These are phyloP conservation scores for Thalassophryne amazonica DNA, from an alignment of 2,797 vertebrate genomes.

Conservation along the genomic window DNA sequence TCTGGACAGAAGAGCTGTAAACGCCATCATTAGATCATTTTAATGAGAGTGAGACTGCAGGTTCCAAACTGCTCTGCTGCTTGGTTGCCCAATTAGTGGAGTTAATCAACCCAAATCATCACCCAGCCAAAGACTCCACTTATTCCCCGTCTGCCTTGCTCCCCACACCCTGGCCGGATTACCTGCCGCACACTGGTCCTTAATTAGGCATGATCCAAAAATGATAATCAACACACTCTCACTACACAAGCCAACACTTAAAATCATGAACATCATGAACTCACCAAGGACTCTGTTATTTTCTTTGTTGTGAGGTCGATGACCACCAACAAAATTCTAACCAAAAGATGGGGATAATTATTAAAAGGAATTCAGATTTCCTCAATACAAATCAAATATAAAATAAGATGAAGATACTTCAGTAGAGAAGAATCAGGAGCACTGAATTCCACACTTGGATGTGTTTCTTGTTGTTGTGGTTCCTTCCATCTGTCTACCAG, in stretches of 20 bases:
- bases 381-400: neutral
- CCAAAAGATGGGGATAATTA: too few relatives aligned
- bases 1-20: slow-evolving; percentile 61
- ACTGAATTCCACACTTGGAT: neutral
- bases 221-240: slow-evolving; percentile 42
- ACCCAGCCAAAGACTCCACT: slow-evolving; percentile 56
- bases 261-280: neutral
- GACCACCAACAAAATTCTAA: too few relatives aligned
- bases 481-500: slow-evolving; percentile 39
- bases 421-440: neutral
- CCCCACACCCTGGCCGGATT: slow-evolving; percentile 44
- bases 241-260: slow-evolving; percentile 11
- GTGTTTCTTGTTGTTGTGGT: slow-evolving; percentile 17
- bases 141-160: slow-evolving; percentile 23
- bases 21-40: slow-evolving; percentile 72
- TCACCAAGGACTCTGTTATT: slow-evolving; percentile 1
- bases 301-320: slow-evolving; percentile 32
- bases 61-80: slow-evolving; percentile 52
- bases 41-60: slow-evolving; percentile 76
- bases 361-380: too few relatives aligned
- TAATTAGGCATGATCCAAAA: slow-evolving; percentile 71
- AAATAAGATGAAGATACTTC: neutral
- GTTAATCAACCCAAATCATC: slow-evolving; percentile 74
- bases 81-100: slow-evolving; percentile 72
- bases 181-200: slow-evolving; percentile 57